These are phyloP conservation scores for Andrena marginata DNA, from an alignment of 2,888 invertebrate species.

Conservation along the genomic window DNA sequence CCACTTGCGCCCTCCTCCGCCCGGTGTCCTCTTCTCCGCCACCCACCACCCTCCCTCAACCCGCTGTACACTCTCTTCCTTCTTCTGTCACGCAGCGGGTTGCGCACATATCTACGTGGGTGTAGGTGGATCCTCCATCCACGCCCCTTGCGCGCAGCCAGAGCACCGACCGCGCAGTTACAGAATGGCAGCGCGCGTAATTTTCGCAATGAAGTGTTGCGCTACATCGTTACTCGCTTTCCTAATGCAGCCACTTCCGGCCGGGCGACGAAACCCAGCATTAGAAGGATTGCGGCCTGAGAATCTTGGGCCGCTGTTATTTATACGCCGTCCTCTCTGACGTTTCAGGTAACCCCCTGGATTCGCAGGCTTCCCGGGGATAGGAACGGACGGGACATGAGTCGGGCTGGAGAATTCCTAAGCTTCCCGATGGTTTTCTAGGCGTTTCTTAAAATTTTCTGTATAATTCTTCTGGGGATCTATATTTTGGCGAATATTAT, in stretches of 20 bases:
- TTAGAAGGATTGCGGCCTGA: constrained; percentile 58
- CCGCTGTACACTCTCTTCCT: constrained; percentile 9
- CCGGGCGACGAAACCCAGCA: constrained; percentile 33
- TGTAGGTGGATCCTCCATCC: constrained; percentile 13
- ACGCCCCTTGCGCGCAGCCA: neutral
- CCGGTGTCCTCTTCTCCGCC: constrained; percentile 2
- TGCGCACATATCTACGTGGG: neutral
- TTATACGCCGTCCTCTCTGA: constrained; percentile 32
- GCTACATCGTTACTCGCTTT: constrained; percentile 67
- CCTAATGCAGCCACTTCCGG: constrained; percentile 64
- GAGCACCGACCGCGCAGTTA: constrained; percentile 56
- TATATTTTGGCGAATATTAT: too few relatives aligned
- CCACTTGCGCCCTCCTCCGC: constrained; percentile 60
- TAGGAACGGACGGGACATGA: neutral
- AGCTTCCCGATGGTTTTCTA: too few relatives aligned
- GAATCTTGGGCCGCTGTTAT: constrained; percentile 57
- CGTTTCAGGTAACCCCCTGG: constrained; percentile 38
- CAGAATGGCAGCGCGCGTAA: constrained; percentile 69
- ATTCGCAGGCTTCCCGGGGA: neutral
- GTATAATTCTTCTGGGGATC: too few relatives aligned
- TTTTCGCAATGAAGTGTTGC: constrained; percentile 76
- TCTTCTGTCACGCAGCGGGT: constrained; percentile 13
- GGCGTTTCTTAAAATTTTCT: neutral
- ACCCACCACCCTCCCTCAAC: neutral
- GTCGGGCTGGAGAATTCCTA: neutral